phyloP scores from a whole-genome alignment of 2,888 invertebrate genomes.

The Cyclophora punctaria region DNA sequence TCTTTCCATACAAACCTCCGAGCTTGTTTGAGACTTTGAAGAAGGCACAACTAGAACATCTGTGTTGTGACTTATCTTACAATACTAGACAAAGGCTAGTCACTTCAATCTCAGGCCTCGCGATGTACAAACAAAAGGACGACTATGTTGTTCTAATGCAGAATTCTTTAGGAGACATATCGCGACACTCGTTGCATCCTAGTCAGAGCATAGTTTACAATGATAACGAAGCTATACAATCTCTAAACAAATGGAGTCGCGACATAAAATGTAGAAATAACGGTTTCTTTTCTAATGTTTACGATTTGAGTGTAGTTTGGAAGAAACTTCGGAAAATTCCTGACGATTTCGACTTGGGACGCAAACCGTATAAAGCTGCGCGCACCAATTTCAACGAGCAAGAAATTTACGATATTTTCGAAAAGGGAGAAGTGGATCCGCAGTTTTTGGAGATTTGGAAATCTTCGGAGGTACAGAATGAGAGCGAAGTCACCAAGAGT shows the following conservation, averaged over 20 bases:
- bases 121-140: slow-evolving; percentile 39
- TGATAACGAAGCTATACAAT: slow-evolving; percentile 41
- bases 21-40: slow-evolving; percentile 42
- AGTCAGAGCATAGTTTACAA: slow-evolving; percentile 42
- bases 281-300: slow-evolving; percentile 8
- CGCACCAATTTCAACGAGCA: slow-evolving; percentile 35
- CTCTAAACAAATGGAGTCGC: slow-evolving; percentile 42
- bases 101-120: slow-evolving; percentile 44
- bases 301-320: slow-evolving; percentile 43
- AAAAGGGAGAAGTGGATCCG: slow-evolving; percentile 45
- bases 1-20: slow-evolving; percentile 54
- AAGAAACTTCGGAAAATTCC: slow-evolving; percentile 42
- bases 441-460: slow-evolving; percentile 55
- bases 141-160: slow-evolving; percentile 46
- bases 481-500: no score
- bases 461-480: slow-evolving; percentile 1
- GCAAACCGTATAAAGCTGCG: slow-evolving; percentile 10
- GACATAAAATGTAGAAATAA: no score
- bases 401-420: slow-evolving; percentile 45
- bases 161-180: slow-evolving; percentile 61
- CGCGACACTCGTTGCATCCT: slow-evolving; percentile 46
- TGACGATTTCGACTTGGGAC: slow-evolving; percentile 31
- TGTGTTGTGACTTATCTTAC: slow-evolving; percentile 46
- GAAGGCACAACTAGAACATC: slow-evolving; percentile 38
- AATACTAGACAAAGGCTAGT: slow-evolving; percentile 45